phyloP scores from a whole-genome alignment of 2,797 vertebrate genomes.

The Ctenopoma multispine region DNA sequence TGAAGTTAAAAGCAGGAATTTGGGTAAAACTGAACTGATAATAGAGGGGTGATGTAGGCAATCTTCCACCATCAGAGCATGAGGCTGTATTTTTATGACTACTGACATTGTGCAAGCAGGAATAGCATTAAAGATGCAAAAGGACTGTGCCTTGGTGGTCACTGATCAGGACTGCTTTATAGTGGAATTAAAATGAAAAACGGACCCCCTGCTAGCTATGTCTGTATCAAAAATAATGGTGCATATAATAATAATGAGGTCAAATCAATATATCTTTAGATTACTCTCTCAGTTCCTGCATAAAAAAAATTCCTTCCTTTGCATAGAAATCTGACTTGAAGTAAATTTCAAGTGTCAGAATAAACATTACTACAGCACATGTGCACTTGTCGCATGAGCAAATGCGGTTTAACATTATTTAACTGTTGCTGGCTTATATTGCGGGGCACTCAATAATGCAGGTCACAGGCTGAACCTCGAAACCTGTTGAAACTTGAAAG shows the following conservation, averaged over 20 bases:
- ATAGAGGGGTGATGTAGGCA: constrained; percentile 36
- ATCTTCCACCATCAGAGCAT: constrained; percentile 42
- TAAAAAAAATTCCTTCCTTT: constrained; percentile 24
- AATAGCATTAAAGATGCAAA: constrained; percentile 79
- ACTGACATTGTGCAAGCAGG: constrained; percentile 59
- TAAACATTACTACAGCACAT: too few relatives aligned
- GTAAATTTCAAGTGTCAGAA: constrained; percentile 10
- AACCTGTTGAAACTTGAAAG: constrained; percentile 4
- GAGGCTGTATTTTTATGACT: constrained; percentile 68
- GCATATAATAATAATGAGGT: constrained; percentile 49
- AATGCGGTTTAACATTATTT: not conserved
- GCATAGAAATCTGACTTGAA: constrained; percentile 11
- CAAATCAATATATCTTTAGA: constrained; percentile 29
- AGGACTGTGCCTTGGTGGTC: constrained; percentile 67
- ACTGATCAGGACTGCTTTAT: constrained; percentile 73
- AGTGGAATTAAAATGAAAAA: constrained; percentile 75
- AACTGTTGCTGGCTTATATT: constrained; percentile 22
- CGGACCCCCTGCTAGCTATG: constrained; percentile 41
- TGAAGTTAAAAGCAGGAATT: constrained; percentile 50
- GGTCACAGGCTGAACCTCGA: not conserved
- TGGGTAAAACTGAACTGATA: constrained; percentile 46
- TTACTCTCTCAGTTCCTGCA: constrained; percentile 7
- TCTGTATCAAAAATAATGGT: constrained; percentile 63
- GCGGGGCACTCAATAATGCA: not conserved
- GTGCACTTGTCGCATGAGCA: not conserved